Conservation (phyloP, 2,797 vertebrate genomes). For the Phataginus tetradactyla region DNA sequence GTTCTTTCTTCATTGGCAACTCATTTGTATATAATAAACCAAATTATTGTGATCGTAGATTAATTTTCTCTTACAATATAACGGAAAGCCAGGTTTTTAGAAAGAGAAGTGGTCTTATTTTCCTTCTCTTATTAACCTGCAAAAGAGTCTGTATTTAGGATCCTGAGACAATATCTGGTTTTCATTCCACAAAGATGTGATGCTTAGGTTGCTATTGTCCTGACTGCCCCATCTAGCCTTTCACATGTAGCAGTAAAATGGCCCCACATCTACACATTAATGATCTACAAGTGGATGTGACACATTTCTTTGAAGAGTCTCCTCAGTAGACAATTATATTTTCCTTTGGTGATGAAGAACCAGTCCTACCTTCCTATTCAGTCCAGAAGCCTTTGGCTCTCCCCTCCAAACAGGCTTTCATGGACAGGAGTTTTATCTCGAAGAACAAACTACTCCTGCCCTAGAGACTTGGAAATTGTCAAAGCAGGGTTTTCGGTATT, state of each 20-base stretch:
- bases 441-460: background rate
- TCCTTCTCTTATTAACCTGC: background rate
- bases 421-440: background rate
- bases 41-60: background rate
- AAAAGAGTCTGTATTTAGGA: background rate
- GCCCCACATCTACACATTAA: background rate
- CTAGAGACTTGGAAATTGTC: background rate
- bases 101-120: background rate
- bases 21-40: background rate
- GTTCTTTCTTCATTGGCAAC: background rate
- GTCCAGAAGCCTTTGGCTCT: background rate
- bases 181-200: background rate
- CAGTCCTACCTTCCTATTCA: background rate
- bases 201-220: background rate
- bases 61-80: background rate
- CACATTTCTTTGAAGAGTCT: background rate
- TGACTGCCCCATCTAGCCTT: background rate
- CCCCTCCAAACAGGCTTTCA: background rate
- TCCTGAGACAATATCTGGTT: background rate
- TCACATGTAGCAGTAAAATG: background rate
- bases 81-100: background rate
- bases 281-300: background rate
- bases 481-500: background rate
- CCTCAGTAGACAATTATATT: background rate
- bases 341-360: background rate